Evolutionary conservation across 2,888 invertebrate genomes (phyloP).

Genomic region (Diaperis boleti): DNA sequence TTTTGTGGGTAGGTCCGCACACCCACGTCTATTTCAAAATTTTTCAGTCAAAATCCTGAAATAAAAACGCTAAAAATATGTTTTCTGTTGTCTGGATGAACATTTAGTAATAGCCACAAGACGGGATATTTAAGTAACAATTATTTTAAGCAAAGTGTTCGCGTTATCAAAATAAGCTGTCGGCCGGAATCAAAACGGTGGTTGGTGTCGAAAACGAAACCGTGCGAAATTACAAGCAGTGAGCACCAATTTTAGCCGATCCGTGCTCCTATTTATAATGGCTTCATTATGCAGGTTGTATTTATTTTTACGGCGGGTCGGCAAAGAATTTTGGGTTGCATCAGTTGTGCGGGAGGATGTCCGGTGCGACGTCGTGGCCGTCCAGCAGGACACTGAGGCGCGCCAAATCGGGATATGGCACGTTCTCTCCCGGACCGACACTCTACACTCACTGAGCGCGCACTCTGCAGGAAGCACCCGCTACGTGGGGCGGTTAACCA

Average conservation of each 20-base stretch:
- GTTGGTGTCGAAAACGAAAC: constrained; percentile 2
- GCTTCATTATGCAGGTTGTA: constrained; percentile 51
- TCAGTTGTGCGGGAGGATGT: constrained; percentile 45
- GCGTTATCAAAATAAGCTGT: constrained; percentile 7
- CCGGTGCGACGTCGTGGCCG: constrained; percentile 33
- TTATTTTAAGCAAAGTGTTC: not conserved
- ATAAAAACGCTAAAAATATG: constrained; percentile 37
- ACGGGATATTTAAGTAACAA: constrained; percentile 1
- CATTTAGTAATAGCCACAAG: constrained; percentile 25
- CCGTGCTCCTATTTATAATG: constrained; percentile 53
- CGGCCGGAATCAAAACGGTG: not conserved
- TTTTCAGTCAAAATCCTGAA: constrained; percentile 23
- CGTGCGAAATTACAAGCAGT: not conserved
- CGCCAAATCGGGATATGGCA: constrained; percentile 65
- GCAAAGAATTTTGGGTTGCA: constrained; percentile 39
- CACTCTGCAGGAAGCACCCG: constrained; percentile 40
- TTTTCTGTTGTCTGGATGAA: constrained; percentile 21
- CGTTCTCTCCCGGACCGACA: constrained; percentile 55
- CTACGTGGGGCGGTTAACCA: constrained; percentile 37
- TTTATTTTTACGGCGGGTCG: constrained; percentile 30
- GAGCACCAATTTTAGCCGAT: constrained; percentile 28
- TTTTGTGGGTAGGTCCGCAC: constrained; percentile 32
- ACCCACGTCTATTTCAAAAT: constrained; percentile 34
- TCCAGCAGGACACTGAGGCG: constrained; percentile 50
- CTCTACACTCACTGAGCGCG: constrained; percentile 54